Conservation (phyloP, 2,888 invertebrate genomes). For the Poecilus cupreus region DNA sequence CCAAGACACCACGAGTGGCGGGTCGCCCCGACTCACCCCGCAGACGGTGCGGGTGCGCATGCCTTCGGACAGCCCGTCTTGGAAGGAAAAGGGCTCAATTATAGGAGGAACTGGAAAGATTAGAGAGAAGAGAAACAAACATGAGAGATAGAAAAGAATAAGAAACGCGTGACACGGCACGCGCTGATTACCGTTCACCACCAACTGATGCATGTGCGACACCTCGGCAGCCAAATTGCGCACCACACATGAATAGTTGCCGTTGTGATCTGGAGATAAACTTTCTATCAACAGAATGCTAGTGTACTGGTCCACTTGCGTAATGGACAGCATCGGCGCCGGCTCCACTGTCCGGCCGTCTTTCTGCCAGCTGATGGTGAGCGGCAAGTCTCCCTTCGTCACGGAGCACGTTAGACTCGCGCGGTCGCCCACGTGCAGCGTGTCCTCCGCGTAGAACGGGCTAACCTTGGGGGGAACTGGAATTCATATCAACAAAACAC, state of each 20-base stretch:
- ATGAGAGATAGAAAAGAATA: conserved; percentile 77
- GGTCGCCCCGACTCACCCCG: conserved; percentile 87
- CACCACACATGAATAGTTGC: conserved; percentile 86
- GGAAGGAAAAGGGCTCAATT: conserved; percentile 90
- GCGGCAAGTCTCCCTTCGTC: conserved; percentile 84
- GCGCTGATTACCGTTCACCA: conserved; percentile 84
- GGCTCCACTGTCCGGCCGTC: conserved; percentile 81
- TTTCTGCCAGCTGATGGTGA: conserved; percentile 86
- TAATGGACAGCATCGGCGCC: conserved; percentile 78
- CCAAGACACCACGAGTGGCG: conserved; percentile 87
- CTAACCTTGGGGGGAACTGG: conserved; percentile 87
- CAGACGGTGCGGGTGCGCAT: conserved; percentile 88
- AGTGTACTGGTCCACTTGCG: conserved; percentile 85
- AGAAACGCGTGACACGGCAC: conserved; percentile 71
- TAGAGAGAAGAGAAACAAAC: conserved; percentile 75
- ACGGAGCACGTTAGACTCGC: conserved; percentile 85
- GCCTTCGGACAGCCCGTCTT: conserved; percentile 88
- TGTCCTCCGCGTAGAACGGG: conserved; percentile 82
- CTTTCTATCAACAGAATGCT: conserved; percentile 86
- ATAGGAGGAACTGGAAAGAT: conserved; percentile 84
- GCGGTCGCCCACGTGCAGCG: conserved; percentile 83
- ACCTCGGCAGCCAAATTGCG: conserved; percentile 84
- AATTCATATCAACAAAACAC: conserved; percentile 66
- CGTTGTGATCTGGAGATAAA: conserved; percentile 84
- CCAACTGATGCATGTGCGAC: conserved; percentile 82